A percentile compares a stretch with the other conserved stretches of the same genome.
These are phyloP conservation scores for Dichetophora obliterata DNA, from an alignment of 2,888 invertebrate species.

Conservation along the genomic window DNA sequence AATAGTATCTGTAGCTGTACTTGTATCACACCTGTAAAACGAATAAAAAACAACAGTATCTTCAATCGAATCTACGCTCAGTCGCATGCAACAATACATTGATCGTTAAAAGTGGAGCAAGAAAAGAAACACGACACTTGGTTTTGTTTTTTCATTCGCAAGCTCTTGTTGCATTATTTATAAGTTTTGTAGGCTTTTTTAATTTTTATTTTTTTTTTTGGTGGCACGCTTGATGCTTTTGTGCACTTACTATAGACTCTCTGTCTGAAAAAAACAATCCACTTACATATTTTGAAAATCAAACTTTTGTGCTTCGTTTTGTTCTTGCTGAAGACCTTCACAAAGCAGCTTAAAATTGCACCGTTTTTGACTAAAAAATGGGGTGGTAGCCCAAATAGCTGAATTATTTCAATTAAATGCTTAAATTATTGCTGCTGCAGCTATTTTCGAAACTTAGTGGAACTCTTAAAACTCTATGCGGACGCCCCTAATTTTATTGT, in stretches of 20 bases:
- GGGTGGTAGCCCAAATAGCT: not conserved
- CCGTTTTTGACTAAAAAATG: not conserved
- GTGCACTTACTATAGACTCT: too few relatives aligned
- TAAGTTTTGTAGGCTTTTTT: too few relatives aligned
- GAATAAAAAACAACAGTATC: not conserved
- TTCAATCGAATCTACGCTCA: not conserved
- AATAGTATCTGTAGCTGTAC: constrained; percentile 20
- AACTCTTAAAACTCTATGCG: not conserved
- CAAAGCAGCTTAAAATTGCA: not conserved
- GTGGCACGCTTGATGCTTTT: too few relatives aligned
- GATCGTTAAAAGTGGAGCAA: not conserved
- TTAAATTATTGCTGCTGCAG: not conserved
- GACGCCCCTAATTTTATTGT: constrained; percentile 25
- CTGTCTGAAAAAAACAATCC: too few relatives aligned
- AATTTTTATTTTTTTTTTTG: too few relatives aligned
- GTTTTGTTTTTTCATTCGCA: not conserved
- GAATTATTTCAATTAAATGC: not conserved
- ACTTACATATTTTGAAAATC: not conserved
- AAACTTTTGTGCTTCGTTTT: not conserved
- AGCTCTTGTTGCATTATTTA: too few relatives aligned
- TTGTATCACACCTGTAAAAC: constrained; percentile 5
- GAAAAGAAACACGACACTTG: not conserved
- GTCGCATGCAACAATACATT: not conserved
- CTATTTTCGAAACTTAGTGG: not conserved
- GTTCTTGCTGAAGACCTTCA: not conserved